These are phyloP conservation scores for Urophycis tenuis DNA, from an alignment of 2,797 vertebrate genomes.

Conservation along the genomic window DNA sequence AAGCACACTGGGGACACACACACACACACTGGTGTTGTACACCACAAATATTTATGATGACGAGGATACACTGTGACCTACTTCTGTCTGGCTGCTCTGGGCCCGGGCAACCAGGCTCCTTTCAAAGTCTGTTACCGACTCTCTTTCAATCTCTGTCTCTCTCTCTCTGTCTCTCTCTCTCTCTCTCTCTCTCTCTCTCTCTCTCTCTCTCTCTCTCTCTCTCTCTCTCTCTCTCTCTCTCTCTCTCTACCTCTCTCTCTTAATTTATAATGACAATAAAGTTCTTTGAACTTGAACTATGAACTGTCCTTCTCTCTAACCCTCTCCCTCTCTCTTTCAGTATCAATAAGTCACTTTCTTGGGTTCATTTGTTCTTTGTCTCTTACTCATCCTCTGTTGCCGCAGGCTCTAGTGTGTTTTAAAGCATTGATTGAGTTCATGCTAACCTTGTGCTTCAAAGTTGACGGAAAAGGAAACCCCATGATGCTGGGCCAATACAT, in stretches of 20 bases:
- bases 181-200: background rate
- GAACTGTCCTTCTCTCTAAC: background rate
- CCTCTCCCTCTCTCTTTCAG: background rate
- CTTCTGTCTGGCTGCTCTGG: conserved; percentile 49
- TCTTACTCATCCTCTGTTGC: background rate
- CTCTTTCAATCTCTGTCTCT: background rate
- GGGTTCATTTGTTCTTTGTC: too few relatives aligned
- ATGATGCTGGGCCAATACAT: too few relatives aligned
- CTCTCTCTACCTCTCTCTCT: background rate
- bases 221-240: background rate
- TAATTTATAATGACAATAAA: too few relatives aligned
- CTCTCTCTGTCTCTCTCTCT: background rate
- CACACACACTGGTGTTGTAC: conserved; percentile 17
- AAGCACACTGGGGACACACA: conserved; percentile 22
- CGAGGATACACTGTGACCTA: conserved; percentile 42
- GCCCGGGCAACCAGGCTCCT: conserved; percentile 14
- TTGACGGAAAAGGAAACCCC: too few relatives aligned
- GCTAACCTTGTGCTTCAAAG: too few relatives aligned
- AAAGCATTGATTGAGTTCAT: too few relatives aligned
- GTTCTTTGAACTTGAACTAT: too few relatives aligned
- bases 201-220: background rate
- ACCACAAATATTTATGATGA: conserved; percentile 57
- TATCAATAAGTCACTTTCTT: background rate
- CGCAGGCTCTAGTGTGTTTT: background rate
- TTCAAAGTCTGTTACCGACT: conserved; percentile 3